Evolutionary conservation across 2,113 vertebrate species (phyloP), one percentile per base, ranked within the genome.

Genomic region (Lophotis ruficrista): DNA sequence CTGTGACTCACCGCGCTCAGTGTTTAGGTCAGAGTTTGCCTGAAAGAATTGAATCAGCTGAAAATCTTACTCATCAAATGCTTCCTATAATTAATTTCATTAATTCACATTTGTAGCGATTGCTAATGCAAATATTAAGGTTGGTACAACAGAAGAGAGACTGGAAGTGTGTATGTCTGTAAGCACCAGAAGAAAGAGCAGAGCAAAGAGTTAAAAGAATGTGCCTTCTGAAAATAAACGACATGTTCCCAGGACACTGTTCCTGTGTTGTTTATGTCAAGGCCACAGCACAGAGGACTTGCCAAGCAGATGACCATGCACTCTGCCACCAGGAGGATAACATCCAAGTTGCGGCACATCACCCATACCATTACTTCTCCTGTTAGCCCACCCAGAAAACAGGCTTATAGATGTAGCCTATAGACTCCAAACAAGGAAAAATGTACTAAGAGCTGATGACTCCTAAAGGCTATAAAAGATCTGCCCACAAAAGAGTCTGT

Each of bases 71-170:
- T 94, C 94, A 96, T 72, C 66, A 62, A 89, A 72, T 47, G 70
- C 57, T 90, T 96, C 78, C 91, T 93, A 72, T 76, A 95, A 85
- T 95, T 96, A 94, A 89, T 91, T 79, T 83, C 33, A 90, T 93
- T 79, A 90, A 83, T 93, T 90, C 89, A 45, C 27, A 41, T 68
- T 71, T 76, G n/a, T 54, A 85, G 77, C 66, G 30, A 84, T 93
- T 90, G 1, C 0, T 83, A 85, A 92, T 33, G 57, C 45, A 85
- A 91, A 72, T 14, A 87, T 53, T 83, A 89, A 76, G 19, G 64
- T 33, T 68, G 56, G 69, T 79, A 79, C 33, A 87, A 75, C 0
- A 53, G 45, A 72, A 78, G 33, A 87, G 27, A 2, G 27, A 84
- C 89, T 65, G 43, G 56, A 84, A 78, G 41, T 11, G 33, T 50